Conservation (phyloP, 2,113 vertebrate species). For the Drymodes brunneopygia region DNA sequence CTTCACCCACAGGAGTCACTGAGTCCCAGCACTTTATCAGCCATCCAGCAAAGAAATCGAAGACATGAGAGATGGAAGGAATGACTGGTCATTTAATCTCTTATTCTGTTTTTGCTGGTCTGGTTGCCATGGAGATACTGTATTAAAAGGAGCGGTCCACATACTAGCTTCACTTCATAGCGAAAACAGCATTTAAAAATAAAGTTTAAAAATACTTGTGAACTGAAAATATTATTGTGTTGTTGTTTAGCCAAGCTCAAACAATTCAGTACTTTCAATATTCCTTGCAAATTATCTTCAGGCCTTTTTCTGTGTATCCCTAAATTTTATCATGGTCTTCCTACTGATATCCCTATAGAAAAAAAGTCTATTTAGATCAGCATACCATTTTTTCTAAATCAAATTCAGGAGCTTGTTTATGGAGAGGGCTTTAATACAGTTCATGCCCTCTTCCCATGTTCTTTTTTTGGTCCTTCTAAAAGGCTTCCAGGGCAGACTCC, state of each 20-base stretch:
- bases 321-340: not conserved
- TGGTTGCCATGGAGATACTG: constrained; percentile 4
- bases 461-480: not conserved
- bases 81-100: constrained; percentile 33
- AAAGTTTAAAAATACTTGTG: constrained; percentile 39
- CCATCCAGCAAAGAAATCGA: constrained; percentile 24
- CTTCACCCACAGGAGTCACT: constrained; percentile 38
- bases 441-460: not conserved
- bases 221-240: constrained; percentile 13
- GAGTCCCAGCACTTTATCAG: constrained; percentile 16
- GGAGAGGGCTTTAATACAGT: not conserved
- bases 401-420: not conserved
- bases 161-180: not conserved
- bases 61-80: constrained; percentile 34
- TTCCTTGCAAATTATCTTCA: not conserved
- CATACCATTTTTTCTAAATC: not conserved
- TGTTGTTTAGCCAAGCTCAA: constrained; percentile 32
- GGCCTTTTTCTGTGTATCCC: not conserved
- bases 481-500: not conserved
- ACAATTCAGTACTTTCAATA: constrained; percentile 18
- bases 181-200: constrained; percentile 53
- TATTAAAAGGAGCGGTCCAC: constrained; percentile 44
- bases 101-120: constrained; percentile 38
- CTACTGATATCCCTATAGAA: not conserved
- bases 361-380: not conserved